phyloP scores from a whole-genome alignment of 2,797 vertebrate genomes.

The Borostomias antarcticus region DNA sequence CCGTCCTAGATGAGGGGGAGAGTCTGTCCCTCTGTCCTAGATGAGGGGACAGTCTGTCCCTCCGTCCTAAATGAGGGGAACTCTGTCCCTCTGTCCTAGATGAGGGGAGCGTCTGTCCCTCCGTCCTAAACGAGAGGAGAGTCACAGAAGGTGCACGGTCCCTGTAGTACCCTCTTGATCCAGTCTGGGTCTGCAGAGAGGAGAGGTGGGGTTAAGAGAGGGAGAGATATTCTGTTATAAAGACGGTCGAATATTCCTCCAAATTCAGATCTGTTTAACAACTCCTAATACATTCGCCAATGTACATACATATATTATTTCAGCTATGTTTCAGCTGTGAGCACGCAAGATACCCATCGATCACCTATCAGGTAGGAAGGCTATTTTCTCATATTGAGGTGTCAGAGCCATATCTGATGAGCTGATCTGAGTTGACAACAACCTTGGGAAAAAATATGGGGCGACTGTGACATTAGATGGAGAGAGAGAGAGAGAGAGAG shows the following conservation, averaged over 20 bases:
- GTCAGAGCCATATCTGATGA: background rate
- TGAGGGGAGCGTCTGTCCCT: conserved; percentile 73
- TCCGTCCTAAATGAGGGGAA: background rate
- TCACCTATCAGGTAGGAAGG: background rate
- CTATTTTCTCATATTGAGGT: background rate
- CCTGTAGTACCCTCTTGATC: conserved; percentile 91
- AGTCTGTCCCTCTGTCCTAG: background rate
- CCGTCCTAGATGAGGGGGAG: conserved; percentile 45
- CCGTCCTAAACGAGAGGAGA: conserved; percentile 78
- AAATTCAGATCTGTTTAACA: too few species aligned
- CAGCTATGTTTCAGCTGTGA: background rate
- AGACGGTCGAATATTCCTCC: too few species aligned
- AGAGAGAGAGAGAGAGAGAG: conserved; percentile 33
- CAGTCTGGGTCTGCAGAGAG: conserved; percentile 87
- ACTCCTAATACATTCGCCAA: too few species aligned
- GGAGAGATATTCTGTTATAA: background rate
- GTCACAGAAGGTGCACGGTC: conserved; percentile 91
- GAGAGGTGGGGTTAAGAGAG: background rate
- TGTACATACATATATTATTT: too few species aligned
- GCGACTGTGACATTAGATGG: conserved; percentile 36
- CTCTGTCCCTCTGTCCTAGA: conserved; percentile 54
- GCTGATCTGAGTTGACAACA: conserved; percentile 51
- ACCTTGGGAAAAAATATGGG: conserved; percentile 25
- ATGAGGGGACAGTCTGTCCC: conserved; percentile 6
- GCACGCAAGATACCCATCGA: background rate